Evolutionary conservation across 2,888 invertebrate species (phyloP), one percentile per base, ranked within the genome.

Genomic region (Neoitamus cyanurus): DNA sequence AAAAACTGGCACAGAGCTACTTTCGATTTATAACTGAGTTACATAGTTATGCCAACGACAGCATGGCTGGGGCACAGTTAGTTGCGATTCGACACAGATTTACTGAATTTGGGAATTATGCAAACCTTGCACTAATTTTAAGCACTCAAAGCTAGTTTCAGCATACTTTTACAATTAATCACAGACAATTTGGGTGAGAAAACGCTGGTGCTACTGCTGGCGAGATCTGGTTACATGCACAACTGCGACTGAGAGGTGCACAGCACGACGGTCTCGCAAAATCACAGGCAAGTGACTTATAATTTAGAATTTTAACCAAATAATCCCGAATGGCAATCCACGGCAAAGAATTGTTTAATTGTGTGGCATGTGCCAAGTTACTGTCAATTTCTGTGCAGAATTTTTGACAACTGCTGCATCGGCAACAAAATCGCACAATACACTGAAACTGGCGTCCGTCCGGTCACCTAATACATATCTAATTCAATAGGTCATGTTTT

Each of bases 381-480:
- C 70, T 69, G 42, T 37, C 70, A 28, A 37, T 11, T 20, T 31
- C 30, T 72, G 5, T 69, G 69, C 70, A 70, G 37, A 83, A 42
- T 70, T 83, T 83, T 69, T 83, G 83, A 83, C 83, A 83, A 70
- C 83, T 83, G 83, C 83, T n/a, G 83, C 68, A 83, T 25, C 31
- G 30, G 83, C 68, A 83, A 36, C 31, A 58, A 36, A 37, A 70
- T 68, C 25, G 58, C 58, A 25, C 58, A 58, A 58, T 58, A 58
- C 58, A 58, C 58, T 58, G 15, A 58, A 58, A 58, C 58, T 25
- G 2, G 20, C 15, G 58, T 58, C 58, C 1, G 9, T 20, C n/a
- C 28, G 46, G n/a, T 13, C 42, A 31, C 46, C 42, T 42, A 42
- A 42, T n/a, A 42, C 42, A 42, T 42, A 42, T n/a, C 42, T 42